These are phyloP conservation scores for Parasteatoda tepidariorum DNA, from an alignment of 1,140 invertebrate species.

Conservation along the genomic window DNA sequence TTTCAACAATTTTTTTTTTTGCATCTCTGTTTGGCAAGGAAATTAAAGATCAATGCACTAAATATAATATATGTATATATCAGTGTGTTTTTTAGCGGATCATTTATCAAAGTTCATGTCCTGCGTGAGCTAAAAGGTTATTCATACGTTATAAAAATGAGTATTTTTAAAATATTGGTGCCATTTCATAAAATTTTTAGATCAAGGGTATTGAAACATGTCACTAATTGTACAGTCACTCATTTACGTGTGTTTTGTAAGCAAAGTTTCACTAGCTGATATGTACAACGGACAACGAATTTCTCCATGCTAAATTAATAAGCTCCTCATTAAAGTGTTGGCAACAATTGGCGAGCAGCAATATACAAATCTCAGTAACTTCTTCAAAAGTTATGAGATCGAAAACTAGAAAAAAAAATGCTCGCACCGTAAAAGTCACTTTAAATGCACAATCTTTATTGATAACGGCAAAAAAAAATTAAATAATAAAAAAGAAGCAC, in stretches of 20 bases:
- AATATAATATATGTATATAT: too few relatives aligned
- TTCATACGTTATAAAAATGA: background rate
- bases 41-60: too few relatives aligned
- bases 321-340: conserved; percentile 60
- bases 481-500: background rate
- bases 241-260: background rate
- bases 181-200: background rate
- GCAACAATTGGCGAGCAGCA: conserved; percentile 44
- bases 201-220: background rate
- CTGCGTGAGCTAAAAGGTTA: too few relatives aligned
- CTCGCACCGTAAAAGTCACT: background rate
- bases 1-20: too few relatives aligned
- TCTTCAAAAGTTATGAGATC: too few relatives aligned
- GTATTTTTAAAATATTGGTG: background rate
- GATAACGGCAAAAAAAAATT: background rate
- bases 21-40: too few relatives aligned
- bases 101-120: too few relatives aligned
- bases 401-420: background rate
- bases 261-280: conserved; percentile 33
- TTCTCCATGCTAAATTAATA: conserved; percentile 51
- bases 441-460: background rate
- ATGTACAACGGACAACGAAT: conserved; percentile 55
- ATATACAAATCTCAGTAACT: background rate
- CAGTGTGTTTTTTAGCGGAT: too few relatives aligned
- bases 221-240: background rate